Evolutionary conservation across 2,888 invertebrate genomes (phyloP), one percentile per base, ranked within the genome.

Genomic region (Hyalella azteca): DNA sequence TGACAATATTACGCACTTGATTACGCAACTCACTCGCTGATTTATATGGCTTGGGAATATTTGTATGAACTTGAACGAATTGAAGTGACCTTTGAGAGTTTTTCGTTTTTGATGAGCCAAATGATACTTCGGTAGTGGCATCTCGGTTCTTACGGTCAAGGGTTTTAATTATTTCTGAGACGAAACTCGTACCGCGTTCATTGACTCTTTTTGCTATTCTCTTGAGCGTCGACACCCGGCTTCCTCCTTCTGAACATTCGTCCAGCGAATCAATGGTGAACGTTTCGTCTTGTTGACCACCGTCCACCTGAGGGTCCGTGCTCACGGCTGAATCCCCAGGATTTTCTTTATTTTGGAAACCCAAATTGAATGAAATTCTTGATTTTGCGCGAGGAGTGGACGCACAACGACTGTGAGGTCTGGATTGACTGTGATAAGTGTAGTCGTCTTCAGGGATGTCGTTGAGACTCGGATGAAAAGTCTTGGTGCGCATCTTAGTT

Each of bases 401-500:
- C 45, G 75, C 45, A 26, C 41, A 45, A 19, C 77, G 45, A 77
- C 80, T 80, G 26, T 45, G 50, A 19, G 77, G 60, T 19, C 78
- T 75, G 15, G 79, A 78, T 3, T 49, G 79, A 1, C 73, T 60
- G 19, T 79, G 73, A 32, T 78, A 73, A 0, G 75, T 75, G 22
- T 78, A 59, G 39, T 81, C 79, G 29, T 86, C 95, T 89, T 95
- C 95, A 0, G 94, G 94, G 86, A 95, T 95, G 86, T 92, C 92
- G 78, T 92, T 91, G 5, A 95, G 89, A 77, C 92, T 92, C 0
- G 95, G 95, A 81, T 92, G 91, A 87, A 93, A 95, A 81, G 92
- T 90, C 88, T 95, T 95, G 0, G 92, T 89, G 54, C 92, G 91
- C 93, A 95, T 95, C 89, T 95, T 95, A 86, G 93, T 93, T 87